Evolutionary conservation across 2,888 invertebrate species (phyloP).

Genomic region (Oxycera nigricornis): DNA sequence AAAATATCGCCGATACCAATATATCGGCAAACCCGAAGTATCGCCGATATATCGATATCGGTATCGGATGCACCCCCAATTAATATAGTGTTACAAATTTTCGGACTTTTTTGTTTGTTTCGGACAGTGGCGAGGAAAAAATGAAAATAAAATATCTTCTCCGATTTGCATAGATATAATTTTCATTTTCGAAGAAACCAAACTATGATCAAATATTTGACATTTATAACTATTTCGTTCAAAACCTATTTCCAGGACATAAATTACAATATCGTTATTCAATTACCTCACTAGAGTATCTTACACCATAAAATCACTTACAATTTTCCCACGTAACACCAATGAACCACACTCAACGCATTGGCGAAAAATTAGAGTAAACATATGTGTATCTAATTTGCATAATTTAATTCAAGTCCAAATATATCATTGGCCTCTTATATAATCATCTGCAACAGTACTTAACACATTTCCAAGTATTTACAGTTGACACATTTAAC

Average conservation of each 20-base stretch:
- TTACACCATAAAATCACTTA: not conserved
- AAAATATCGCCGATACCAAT: too few relatives aligned
- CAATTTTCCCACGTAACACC: not conserved
- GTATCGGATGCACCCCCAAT: too few relatives aligned
- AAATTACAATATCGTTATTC: not conserved
- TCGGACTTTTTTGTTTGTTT: too few relatives aligned
- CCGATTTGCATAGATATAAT: too few relatives aligned
- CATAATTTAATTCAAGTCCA: conserved; percentile 4
- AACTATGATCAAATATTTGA: too few relatives aligned
- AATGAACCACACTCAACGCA: not conserved
- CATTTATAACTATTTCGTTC: not conserved
- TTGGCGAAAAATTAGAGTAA: not conserved
- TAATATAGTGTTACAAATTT: too few relatives aligned
- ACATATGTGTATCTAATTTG: not conserved
- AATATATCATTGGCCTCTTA: not conserved
- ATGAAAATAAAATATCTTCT: too few relatives aligned
- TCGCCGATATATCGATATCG: too few relatives aligned
- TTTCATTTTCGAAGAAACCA: too few relatives aligned
- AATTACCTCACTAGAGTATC: not conserved
- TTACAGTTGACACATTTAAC: not conserved
- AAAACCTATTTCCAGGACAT: too few relatives aligned
- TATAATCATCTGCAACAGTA: not conserved
- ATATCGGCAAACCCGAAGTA: too few relatives aligned
- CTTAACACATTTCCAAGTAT: not conserved
- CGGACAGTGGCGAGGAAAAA: too few relatives aligned